Base-by-base conservation (phyloP, 2,888 invertebrate species). In the Watsonalla cultraria region DNA sequence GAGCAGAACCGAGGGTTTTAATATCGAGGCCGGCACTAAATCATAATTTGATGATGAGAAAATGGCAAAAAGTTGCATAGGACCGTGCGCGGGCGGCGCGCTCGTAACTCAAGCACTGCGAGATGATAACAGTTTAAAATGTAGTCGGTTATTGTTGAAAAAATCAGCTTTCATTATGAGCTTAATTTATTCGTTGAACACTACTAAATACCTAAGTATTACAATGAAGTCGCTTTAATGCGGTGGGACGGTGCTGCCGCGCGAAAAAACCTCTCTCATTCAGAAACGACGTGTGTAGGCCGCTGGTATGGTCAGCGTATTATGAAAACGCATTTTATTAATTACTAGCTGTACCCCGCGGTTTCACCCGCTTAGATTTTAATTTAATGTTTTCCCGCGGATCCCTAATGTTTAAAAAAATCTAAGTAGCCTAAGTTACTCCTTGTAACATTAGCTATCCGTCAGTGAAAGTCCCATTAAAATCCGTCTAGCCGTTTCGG, bases 11-110 rank as follows among this genome's bases (percentile, higher is more conserved):
- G 78, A 80, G 75, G 72, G 77, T 71, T 79, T 80, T 83, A 81
- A 82, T 82, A 81, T 80, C 72, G 68, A 70, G 68, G 64, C 58
- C 64, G 64, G 72, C 70, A 65, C 73, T 89, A 88, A 87, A 89
- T 89, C 87, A 88, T 82, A 79, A 74, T 82, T 82, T 83, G 82
- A 87, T 84, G 83, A 82, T 76, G 75, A 74, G 76, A 75, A 78
- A 70, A 70, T 70, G 61, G 76, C 73, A 80, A 82, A 80, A 84
- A 80, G 76, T 67, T 7, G 66, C 60, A 57, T 56, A 60, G 57
- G 53, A 51, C 52, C 60, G 64, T 60, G 61, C 59, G 58, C 61
- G 59, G 59, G 54, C 58, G 56, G 58, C 64, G 56, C 65, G 63
- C 61, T 65, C 73, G 72, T 84, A 84, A 84, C 78, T 84, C 78